These are phyloP conservation scores for Lasioglossum calceatum DNA, from an alignment of 2,888 invertebrate species.

Conservation along the genomic window DNA sequence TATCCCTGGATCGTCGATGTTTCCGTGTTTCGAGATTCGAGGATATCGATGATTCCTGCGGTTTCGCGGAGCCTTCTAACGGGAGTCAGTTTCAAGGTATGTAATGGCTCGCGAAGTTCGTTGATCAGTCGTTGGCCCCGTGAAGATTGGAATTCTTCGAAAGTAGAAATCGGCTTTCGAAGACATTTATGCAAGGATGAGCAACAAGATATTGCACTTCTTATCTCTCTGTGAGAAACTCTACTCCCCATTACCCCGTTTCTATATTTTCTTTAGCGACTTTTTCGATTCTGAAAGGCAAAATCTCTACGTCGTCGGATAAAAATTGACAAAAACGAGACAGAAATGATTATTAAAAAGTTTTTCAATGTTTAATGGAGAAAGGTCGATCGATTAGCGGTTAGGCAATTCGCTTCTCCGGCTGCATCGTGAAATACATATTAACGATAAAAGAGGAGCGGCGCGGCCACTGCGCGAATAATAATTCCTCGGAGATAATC, in stretches of 20 bases:
- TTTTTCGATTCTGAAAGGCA: background rate
- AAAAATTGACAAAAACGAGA: background rate
- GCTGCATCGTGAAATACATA: background rate
- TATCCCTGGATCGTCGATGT: background rate
- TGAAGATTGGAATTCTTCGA: background rate
- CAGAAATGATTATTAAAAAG: background rate
- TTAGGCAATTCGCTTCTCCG: background rate
- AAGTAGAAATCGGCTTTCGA: background rate
- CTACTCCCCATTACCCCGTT: background rate
- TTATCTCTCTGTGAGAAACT: background rate
- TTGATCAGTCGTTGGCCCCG: background rate
- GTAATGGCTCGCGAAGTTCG: background rate
- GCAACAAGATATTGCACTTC: background rate
- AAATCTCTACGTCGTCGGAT: too few relatives aligned
- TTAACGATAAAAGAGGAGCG: slow-evolving; percentile 4
- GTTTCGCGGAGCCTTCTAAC: background rate
- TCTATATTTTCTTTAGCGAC: background rate
- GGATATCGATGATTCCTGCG: background rate
- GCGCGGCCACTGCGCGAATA: slow-evolving; percentile 21
- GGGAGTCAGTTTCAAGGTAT: background rate
- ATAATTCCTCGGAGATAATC: slow-evolving; percentile 38
- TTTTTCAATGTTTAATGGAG: background rate
- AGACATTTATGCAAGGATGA: background rate
- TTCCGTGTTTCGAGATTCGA: background rate
- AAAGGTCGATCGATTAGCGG: background rate